These are phyloP conservation scores for Plebejus argus DNA, from an alignment of 2,888 invertebrate genomes.

Conservation along the genomic window DNA sequence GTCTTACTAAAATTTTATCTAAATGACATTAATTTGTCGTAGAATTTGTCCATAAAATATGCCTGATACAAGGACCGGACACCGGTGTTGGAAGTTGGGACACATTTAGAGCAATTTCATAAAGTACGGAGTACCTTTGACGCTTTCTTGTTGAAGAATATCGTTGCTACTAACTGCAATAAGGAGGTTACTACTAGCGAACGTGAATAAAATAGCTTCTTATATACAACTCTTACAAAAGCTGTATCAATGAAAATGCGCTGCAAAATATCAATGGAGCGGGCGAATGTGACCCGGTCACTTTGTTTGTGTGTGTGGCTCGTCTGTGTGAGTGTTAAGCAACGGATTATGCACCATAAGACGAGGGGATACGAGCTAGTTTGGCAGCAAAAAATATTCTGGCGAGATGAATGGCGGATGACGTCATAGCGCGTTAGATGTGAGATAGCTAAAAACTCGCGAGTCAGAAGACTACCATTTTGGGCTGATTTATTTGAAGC, in stretches of 20 bases:
- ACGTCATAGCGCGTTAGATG: slow-evolving; percentile 6
- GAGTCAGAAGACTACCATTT: slow-evolving; percentile 8
- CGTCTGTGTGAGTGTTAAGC: slow-evolving; percentile 44
- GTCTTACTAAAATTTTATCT: no score
- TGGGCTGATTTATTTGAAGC: not conserved
- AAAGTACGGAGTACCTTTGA: no score
- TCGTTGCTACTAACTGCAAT: no score
- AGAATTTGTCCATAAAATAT: no score
- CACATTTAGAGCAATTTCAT: no score
- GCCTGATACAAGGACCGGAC: no score
- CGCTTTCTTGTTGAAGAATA: no score
- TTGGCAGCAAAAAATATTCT: not conserved
- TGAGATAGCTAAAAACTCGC: not conserved
- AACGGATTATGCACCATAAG: slow-evolving; percentile 43
- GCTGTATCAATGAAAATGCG: slow-evolving; percentile 69
- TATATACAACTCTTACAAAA: slow-evolving; percentile 17
- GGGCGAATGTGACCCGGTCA: slow-evolving; percentile 75
- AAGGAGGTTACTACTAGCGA: not conserved
- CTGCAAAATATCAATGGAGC: slow-evolving; percentile 75
- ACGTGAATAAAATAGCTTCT: slow-evolving; percentile 12
- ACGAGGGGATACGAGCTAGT: slow-evolving; percentile 24
- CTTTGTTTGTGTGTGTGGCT: slow-evolving; percentile 54
- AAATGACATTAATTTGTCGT: no score
- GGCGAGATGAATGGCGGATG: slow-evolving; percentile 23
- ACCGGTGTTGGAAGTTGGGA: no score